These are phyloP conservation scores for Eledone cirrhosa DNA, from an alignment of 2,888 invertebrate species.

Conservation along the genomic window DNA sequence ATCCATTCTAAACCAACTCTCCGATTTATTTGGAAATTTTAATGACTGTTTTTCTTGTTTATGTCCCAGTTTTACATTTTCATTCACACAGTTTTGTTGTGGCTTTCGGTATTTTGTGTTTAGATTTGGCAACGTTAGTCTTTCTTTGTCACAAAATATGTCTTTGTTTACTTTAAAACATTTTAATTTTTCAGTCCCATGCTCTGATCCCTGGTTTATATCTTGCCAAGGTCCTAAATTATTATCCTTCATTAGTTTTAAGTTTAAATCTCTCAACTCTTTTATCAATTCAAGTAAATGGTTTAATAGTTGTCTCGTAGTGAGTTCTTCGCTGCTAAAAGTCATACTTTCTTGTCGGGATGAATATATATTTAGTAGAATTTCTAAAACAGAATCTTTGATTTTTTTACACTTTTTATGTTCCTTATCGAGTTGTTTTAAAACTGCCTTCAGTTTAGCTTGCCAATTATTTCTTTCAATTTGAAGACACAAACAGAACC, in stretches of 20 bases:
- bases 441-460: slow-evolving; percentile 44
- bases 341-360: neutral
- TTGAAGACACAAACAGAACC: slow-evolving; percentile 36
- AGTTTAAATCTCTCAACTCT: neutral
- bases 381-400: neutral
- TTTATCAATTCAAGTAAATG: neutral
- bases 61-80: too few species aligned
- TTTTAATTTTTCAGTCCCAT: too few species aligned
- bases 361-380: neutral
- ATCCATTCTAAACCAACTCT: too few species aligned
- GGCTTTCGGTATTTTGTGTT: too few species aligned
- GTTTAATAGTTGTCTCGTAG: neutral
- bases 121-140: too few species aligned
- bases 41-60: too few species aligned
- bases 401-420: slow-evolving; percentile 36
- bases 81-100: too few species aligned
- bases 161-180: too few species aligned
- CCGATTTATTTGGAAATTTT: too few species aligned
- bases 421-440: slow-evolving; percentile 52
- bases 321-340: neutral
- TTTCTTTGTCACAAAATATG: too few species aligned
- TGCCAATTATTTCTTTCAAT: slow-evolving; percentile 56
- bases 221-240: too few species aligned
- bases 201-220: too few species aligned
- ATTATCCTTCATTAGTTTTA: neutral